phyloP scores from a whole-genome alignment of 2,888 invertebrate genomes.

The Cenopis cana region DNA sequence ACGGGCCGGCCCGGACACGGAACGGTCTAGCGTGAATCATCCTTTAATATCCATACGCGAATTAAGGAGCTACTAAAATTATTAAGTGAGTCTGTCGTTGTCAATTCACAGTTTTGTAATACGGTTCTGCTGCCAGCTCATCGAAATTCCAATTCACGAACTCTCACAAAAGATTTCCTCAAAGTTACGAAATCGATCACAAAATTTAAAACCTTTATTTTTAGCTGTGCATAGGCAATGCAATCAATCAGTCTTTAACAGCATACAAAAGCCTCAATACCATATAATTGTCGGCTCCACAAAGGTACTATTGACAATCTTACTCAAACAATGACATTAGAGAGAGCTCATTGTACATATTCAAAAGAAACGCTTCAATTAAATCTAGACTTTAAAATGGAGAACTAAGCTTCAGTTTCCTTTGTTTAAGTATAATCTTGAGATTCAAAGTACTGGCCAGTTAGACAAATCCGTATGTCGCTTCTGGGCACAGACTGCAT shows the following conservation, averaged over 20 bases:
- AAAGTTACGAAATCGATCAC: slow-evolving; percentile 19
- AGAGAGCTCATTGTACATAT: slow-evolving; percentile 71
- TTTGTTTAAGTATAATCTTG: slow-evolving; percentile 23
- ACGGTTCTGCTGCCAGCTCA: slow-evolving; percentile 1
- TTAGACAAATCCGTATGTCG: slow-evolving; percentile 42
- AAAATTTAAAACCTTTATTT: slow-evolving; percentile 5
- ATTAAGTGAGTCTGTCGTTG: background rate
- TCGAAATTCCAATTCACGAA: background rate
- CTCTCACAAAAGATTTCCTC: slow-evolving; percentile 2
- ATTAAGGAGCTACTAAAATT: background rate
- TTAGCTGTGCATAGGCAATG: slow-evolving; percentile 27
- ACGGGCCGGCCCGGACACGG: too few species aligned
- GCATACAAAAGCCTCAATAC: slow-evolving; percentile 35
- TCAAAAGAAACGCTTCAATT: slow-evolving; percentile 47
- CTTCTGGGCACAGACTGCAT: slow-evolving; percentile 62
- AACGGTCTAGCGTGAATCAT: too few species aligned
- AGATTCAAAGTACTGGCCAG: slow-evolving; percentile 25
- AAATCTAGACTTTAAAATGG: slow-evolving; percentile 17
- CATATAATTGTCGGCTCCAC: slow-evolving; percentile 42
- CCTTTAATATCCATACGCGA: background rate
- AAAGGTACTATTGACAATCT: slow-evolving; percentile 54
- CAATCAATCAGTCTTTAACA: slow-evolving; percentile 39
- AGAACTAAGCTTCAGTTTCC: slow-evolving; percentile 1
- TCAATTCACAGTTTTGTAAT: slow-evolving; percentile 8
- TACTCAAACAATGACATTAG: slow-evolving; percentile 64